Evolutionary conservation across 2,113 vertebrate species (phyloP).

Genomic region (Trachemys scripta): DNA sequence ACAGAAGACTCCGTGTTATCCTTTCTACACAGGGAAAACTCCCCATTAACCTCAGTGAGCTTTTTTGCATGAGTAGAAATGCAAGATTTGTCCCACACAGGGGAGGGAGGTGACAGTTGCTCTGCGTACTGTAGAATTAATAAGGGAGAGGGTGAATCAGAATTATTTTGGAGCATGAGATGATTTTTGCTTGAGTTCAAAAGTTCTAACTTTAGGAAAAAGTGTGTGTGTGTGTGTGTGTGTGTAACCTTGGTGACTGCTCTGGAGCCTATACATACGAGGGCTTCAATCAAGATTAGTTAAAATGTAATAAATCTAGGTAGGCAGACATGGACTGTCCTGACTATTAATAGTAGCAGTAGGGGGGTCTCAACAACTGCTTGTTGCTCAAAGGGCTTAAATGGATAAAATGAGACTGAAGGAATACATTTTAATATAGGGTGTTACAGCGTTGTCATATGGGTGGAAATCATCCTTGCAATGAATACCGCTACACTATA

Average conservation of each 20-base stretch:
- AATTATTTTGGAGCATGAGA: background rate
- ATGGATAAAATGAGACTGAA: conserved; percentile 76
- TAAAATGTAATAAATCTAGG: conserved; percentile 77
- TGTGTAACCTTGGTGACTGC: conserved; percentile 57
- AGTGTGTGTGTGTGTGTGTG: background rate
- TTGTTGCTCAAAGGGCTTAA: conserved; percentile 77
- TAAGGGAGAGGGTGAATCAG: background rate
- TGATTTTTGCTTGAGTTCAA: background rate
- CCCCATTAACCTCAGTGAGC: background rate
- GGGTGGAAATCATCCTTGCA: conserved; percentile 72
- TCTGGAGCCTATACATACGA: conserved; percentile 19
- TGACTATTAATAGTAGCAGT: conserved; percentile 61
- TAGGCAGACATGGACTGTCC: conserved; percentile 67
- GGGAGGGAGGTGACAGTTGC: background rate
- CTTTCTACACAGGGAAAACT: background rate
- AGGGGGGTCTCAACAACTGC: conserved; percentile 73
- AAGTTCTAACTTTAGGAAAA: conserved; percentile 15
- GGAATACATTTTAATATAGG: conserved; percentile 74
- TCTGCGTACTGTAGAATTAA: background rate
- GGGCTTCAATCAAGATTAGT: conserved; percentile 75
- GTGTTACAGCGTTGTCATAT: conserved; percentile 70
- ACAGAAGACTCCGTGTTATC: background rate
- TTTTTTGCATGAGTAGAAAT: background rate
- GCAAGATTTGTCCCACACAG: background rate
- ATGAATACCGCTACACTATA: conserved; percentile 62